Evolutionary conservation across 2,888 invertebrate species (phyloP).

Genomic region (Diadegma fenestrale): DNA sequence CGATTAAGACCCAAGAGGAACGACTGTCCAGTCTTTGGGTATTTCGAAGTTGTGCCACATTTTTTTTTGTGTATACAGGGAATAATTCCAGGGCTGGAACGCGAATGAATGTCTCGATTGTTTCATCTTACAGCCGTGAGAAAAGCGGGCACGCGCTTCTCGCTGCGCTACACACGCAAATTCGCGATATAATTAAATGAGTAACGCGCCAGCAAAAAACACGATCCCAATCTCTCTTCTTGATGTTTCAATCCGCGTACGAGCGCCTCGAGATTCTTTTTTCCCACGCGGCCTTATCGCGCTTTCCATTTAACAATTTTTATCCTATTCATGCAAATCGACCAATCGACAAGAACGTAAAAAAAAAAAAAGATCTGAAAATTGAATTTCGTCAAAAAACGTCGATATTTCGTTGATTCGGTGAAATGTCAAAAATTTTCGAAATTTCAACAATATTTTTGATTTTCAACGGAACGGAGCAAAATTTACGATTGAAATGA

Average conservation of each 20-base stretch:
- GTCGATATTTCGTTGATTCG: not conserved
- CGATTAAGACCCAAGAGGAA: conserved; percentile 61
- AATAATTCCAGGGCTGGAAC: conserved; percentile 59
- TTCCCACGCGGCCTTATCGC: conserved; percentile 43
- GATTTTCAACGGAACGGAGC: too few species aligned
- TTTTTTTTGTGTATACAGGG: conserved; percentile 60
- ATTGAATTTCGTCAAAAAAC: too few species aligned
- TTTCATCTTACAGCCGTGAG: conserved; percentile 76
- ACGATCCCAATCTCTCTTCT: conserved; percentile 22
- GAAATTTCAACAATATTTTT: too few species aligned
- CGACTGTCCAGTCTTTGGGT: conserved; percentile 46
- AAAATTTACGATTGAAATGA: too few species aligned
- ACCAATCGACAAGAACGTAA: not conserved
- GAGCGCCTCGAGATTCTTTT: not conserved
- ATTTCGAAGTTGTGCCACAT: conserved; percentile 52
- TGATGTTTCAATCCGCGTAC: conserved; percentile 35
- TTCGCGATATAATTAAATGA: conserved; percentile 80
- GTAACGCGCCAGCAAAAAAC: conserved; percentile 50
- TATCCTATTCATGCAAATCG: not conserved
- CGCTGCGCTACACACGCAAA: conserved; percentile 71
- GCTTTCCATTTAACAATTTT: conserved; percentile 1
- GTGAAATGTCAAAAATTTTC: too few species aligned
- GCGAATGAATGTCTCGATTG: conserved; percentile 83
- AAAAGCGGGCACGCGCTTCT: conserved; percentile 78
- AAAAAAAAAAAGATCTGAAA: too few species aligned